Percentiles rank a stretch among this genome's conserved stretches.
Conservation (phyloP, 1,140 invertebrate genomes). For the Babylonia areolata region DNA sequence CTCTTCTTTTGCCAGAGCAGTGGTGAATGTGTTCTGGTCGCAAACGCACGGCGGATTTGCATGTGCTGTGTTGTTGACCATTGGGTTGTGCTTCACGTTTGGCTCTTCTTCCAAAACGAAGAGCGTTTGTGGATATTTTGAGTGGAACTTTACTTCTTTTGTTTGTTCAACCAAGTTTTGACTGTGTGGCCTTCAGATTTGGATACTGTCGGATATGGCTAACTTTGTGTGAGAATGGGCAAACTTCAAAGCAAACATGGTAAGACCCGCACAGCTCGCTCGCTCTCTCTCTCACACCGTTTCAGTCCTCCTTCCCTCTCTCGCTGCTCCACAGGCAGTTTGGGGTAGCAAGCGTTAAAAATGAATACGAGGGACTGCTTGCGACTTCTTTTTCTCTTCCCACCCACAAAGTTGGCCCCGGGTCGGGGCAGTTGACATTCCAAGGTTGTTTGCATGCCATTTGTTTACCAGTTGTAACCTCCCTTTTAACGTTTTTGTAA, state of each 20-base stretch:
- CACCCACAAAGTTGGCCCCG: background rate
- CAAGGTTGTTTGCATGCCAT: conserved; percentile 13
- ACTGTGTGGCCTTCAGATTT: background rate
- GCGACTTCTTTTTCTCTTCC: background rate
- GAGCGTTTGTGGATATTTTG: conserved; percentile 1
- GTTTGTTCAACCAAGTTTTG: background rate
- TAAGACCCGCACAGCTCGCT: conserved; percentile 25
- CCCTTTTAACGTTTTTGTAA: conserved; percentile 7
- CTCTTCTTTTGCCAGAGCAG: conserved; percentile 7
- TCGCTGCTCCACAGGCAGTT: conserved; percentile 5
- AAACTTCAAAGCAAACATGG: conserved; percentile 48
- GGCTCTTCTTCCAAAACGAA: background rate
- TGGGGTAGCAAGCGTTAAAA: background rate
- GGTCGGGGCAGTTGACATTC: background rate
- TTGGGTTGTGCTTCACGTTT: background rate
- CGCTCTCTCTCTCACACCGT: conserved; percentile 14
- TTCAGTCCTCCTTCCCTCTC: background rate
- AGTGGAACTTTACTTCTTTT: background rate
- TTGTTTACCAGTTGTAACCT: conserved; percentile 14
- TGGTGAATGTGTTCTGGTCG: conserved; percentile 25
- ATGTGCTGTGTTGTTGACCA: conserved; percentile 25
- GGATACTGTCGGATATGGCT: conserved; percentile 32
- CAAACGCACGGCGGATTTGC: background rate
- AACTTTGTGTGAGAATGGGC: conserved; percentile 38
- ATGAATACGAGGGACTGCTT: background rate